Base-by-base conservation (phyloP, 1,140 invertebrate genomes). In the Schmidtea mediterranea region DNA sequence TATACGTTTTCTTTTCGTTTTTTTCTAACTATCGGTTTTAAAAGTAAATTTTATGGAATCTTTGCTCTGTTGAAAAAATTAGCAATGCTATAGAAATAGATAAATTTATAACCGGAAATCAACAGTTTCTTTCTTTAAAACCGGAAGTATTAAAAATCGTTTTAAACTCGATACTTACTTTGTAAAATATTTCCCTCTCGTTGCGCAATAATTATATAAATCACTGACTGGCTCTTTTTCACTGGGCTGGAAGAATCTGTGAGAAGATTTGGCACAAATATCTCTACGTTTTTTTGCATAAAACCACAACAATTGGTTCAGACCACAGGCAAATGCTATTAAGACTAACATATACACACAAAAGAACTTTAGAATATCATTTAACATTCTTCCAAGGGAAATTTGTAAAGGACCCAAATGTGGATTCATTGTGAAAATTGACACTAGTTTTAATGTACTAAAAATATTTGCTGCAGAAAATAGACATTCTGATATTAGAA, bases 381-480 rank as follows among this genome's bases (percentile, higher is more conserved):
- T 77, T 47, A 84, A 79, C 81, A 87, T 86, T 56, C 81, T 69
- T 48, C 81, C 81, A 15, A 84, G 67, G 1, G 80, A 83, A 15
- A 86, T 81, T 68, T 82, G 78, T 22, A 59, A 52, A 52, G 57
- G 57, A 6, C 58, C 58, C 37, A 59, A 54, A 18, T 52, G 53
- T 46, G 58, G 55, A 46, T 51, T 59, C 50, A 57, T 56, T 1
- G 58, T 57, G 0, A 59, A 52, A 22, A 59, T 52, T 48, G 58
- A 58, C 18, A 56, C 56, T 56, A 95, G 71, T 69, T 94, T 95
- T 49, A 97, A 72, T 48, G 84, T 90, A 70, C 82, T 84, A 62
- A 89, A 86, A 55, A 89, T 86, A 76, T 87, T 89, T 52, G 79
- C 83, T 0, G 82, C 82, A 0, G 82, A 81, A 66, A 89, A 90